Evolutionary conservation across 2,888 invertebrate genomes (phyloP).

Genomic region (Cacoxenus indagator): DNA sequence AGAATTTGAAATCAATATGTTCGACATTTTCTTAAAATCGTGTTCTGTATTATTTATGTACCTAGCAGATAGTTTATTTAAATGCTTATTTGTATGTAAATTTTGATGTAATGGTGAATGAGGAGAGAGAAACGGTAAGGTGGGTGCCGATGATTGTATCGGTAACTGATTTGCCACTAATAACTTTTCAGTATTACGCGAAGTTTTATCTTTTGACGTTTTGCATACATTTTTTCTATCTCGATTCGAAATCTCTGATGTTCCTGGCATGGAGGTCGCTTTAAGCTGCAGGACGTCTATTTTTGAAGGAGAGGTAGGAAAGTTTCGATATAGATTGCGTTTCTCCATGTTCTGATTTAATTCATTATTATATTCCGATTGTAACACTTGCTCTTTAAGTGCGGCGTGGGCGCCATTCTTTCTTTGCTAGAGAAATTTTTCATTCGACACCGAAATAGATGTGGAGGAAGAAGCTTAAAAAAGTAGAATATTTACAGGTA

Average conservation of each 20-base stretch:
- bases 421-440: constrained; percentile 70
- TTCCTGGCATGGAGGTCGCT: too few relatives aligned
- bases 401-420: constrained; percentile 70
- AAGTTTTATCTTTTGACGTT: constrained; percentile 29
- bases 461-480: constrained; percentile 72
- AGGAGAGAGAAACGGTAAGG: constrained; percentile 57
- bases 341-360: neutral
- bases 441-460: constrained; percentile 74
- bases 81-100: constrained; percentile 40
- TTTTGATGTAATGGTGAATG: constrained; percentile 54
- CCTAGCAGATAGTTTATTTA: constrained; percentile 55
- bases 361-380: neutral
- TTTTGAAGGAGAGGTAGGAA: constrained; percentile 38
- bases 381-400: constrained; percentile 35
- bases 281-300: constrained; percentile 1
- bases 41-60: constrained; percentile 52
- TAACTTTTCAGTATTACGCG: neutral
- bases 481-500: too few relatives aligned
- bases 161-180: constrained; percentile 31
- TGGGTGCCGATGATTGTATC: constrained; percentile 48
- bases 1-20: neutral
- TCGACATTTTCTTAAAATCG: constrained; percentile 20
- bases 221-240: constrained; percentile 12
- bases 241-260: constrained; percentile 11
- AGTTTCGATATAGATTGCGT: constrained; percentile 4